phyloP scores from a whole-genome alignment of 2,888 invertebrate species.

The Troides oblongomaculatus region DNA sequence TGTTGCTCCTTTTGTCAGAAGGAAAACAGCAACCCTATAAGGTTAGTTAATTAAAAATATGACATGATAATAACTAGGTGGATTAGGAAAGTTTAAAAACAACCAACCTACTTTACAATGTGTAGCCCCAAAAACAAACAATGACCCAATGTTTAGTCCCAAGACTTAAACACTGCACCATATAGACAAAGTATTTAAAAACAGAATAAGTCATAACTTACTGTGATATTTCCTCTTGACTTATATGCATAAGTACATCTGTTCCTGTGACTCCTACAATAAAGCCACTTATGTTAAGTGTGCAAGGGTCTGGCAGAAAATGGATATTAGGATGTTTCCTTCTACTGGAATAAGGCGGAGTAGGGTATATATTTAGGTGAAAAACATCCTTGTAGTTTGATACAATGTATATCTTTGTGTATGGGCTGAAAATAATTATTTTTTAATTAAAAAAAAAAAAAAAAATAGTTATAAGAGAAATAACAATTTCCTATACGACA shows the following conservation, averaged over 20 bases:
- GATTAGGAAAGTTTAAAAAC: no score
- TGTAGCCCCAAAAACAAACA: no score
- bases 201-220: conserved; percentile 62
- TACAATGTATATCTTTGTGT: conserved; percentile 86
- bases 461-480: no score
- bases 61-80: no score
- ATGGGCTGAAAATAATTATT: conserved; percentile 67
- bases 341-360: conserved; percentile 84
- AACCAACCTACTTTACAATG: no score
- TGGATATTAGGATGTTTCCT: conserved; percentile 82
- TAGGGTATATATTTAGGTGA: conserved; percentile 90
- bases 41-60: no score
- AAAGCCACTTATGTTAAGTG: conserved; percentile 87
- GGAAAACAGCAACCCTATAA: no score
- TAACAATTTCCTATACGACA: no score
- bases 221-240: conserved; percentile 88
- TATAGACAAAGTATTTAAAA: background rate
- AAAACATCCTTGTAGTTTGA: conserved; percentile 89
- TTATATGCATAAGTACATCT: conserved; percentile 90
- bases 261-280: conserved; percentile 89
- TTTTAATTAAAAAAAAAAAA: background rate
- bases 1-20: no score
- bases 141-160: no score
- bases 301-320: conserved; percentile 89
- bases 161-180: no score